Evolutionary conservation across 2,797 vertebrate genomes (phyloP), one percentile per base, ranked within the genome.

Genomic region (Pogonophryne albipinna): DNA sequence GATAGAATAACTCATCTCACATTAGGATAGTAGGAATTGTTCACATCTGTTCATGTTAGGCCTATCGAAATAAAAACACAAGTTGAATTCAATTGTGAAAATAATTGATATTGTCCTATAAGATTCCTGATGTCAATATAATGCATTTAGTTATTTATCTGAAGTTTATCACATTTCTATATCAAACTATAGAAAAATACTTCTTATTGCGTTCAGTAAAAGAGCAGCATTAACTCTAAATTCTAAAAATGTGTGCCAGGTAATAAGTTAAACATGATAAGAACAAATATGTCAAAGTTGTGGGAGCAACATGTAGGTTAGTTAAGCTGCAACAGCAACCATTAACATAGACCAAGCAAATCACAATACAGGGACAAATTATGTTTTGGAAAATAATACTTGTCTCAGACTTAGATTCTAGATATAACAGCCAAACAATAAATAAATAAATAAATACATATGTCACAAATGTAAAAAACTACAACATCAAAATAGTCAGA

Each of bases 151-250:
- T 52, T n/a, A 45, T 58, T 16, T 14, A 19, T 53, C n/a, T 19
- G 66, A 7, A 38, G 47, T 58, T 56, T 23, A 74, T 34, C 66
- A 70, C 61, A 77, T 60, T 70, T 70, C 57, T 41, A 66, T 63
- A 27, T 20, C 27, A 65, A 77, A 31, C 14, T 55, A 57, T 17
- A 59, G 1, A 53, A 41, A 47, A 42, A 66, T 59, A 44, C 15
- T 56, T 75, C 41, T 76, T 76, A 80, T 64, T 83, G 66, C 65
- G 68, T 79, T 82, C 0, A 75, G 15, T 76, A 4, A 56, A 83
- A 71, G n/a, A 80, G 79, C 71, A 88, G 77, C 80, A 77, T 84
- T 61, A 66, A 46, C 31, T 64, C 38, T 78, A 79, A 17, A 64
- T 62, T 82, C 31, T 75, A 74, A 27, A 61, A 50, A 3, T 45